Percentiles rank a stretch among this genome's conserved stretches.
These are phyloP conservation scores for Rallus limicola DNA, from an alignment of 2,113 vertebrate genomes.

Conservation along the genomic window DNA sequence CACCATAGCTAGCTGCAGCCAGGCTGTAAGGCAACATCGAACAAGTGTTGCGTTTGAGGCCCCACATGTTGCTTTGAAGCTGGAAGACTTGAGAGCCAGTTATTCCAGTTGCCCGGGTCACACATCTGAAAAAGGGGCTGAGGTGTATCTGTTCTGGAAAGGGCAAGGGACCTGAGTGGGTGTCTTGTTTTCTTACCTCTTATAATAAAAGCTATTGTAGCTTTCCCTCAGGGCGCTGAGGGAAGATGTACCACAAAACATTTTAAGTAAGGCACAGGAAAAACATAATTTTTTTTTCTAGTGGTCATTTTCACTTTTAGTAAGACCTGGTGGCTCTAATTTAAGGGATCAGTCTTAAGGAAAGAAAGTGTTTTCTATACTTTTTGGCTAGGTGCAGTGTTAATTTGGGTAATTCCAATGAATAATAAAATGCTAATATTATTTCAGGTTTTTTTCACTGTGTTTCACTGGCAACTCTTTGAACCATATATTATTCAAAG, in stretches of 20 bases:
- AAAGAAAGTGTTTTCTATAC: not conserved
- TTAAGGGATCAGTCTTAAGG: not conserved
- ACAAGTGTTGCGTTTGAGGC: not conserved
- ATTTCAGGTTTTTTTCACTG: not conserved
- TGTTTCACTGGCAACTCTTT: not conserved
- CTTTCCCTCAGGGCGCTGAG: not conserved
- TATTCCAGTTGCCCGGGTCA: not conserved
- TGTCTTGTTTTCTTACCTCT: not conserved
- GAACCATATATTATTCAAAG: not conserved
- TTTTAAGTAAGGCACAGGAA: not conserved
- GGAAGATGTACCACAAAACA: not conserved
- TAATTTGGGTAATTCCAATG: not conserved
- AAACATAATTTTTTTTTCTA: not conserved
- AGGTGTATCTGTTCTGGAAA: not conserved
- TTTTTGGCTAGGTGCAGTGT: not conserved
- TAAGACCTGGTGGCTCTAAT: not conserved
- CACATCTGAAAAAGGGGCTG: not conserved
- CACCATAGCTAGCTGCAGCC: not conserved
- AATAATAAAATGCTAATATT: not conserved
- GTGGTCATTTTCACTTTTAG: not conserved
- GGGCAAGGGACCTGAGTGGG: too few relatives aligned
- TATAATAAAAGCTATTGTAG: not conserved
- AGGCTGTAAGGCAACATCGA: fast-evolving
- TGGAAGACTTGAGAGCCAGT: not conserved
- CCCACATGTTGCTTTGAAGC: not conserved